Conservation (phyloP, 2,888 invertebrate genomes). For the Blera fallax region DNA sequence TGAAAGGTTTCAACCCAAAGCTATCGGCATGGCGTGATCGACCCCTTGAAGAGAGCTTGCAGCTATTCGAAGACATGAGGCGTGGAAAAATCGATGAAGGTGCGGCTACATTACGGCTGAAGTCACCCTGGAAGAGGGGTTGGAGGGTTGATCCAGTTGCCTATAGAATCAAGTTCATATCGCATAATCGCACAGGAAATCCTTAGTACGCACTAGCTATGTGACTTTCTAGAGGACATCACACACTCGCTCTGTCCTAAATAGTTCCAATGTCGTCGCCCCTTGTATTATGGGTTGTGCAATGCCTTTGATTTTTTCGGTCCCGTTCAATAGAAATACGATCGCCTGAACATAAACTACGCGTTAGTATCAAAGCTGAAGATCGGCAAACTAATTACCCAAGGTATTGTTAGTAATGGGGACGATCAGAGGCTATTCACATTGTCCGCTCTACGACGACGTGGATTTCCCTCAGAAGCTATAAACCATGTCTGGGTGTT, state of each 20-base stretch:
- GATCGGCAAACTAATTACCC: conserved; percentile 95
- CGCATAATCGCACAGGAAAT: conserved; percentile 95
- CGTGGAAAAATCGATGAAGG: conserved; percentile 98
- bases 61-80: conserved; percentile 98
- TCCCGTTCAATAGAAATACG: conserved; percentile 99
- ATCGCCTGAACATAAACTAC: conserved; percentile 96
- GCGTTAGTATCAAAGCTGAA: conserved; percentile 99
- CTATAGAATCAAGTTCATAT: conserved; percentile 96
- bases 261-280: conserved; percentile 96
- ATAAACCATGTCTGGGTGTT: conserved; percentile 96
- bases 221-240: conserved; percentile 99
- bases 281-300: conserved; percentile 99
- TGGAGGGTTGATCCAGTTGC: conserved; percentile 99
- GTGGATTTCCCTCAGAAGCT: conserved; percentile 97
- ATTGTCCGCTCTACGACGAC: conserved; percentile 93
- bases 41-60: conserved; percentile 92
- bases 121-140: conserved; percentile 97
- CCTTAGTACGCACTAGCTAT: conserved; percentile 99
- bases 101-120: conserved; percentile 95
- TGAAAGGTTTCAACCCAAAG: conserved; percentile 97
- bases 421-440: conserved; percentile 99
- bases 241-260: conserved; percentile 99
- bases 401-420: conserved; percentile 95
- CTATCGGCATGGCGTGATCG: conserved; percentile 98
- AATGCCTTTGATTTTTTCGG: conserved; percentile 98